Evolutionary conservation across 2,888 invertebrate species (phyloP), one percentile per base, ranked within the genome.

Genomic region (Chirona hameri): DNA sequence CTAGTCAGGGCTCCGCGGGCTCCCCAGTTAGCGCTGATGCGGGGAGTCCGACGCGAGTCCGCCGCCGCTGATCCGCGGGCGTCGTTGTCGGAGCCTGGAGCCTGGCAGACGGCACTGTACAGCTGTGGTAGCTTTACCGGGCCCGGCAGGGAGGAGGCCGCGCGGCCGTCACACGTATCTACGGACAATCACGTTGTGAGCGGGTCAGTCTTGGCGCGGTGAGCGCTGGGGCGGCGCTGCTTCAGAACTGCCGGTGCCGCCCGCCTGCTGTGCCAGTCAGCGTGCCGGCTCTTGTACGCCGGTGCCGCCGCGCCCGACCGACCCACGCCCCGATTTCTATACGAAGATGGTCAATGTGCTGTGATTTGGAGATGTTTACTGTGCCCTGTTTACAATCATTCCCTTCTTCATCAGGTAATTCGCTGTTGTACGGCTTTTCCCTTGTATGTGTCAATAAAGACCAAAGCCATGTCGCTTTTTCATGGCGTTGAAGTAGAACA

Each of bases 371-470:
- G 1, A 24, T 46, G 46, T 76, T n/a, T 76, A 46, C 24, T 39
- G 46, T 46, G 76, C 76, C 39, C 76, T 46, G 76, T 46, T 46
- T 46, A 24, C 39, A 76, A 76, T 76, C 76, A 76, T 76, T 76
- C 76, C 76, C 76, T 46, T 39, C 76, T 76, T 76, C 39, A 76
- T 76, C 76, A 76, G 76, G 76, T 76, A 27, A 76, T 9, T 76
- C 39, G 27, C 46, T 46, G 76, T 76, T 76, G 39, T 76, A 46
- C 39, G 27, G 76, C 46, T 76, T 39, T 46, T 46, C 46, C 31
- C 76, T 46, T 46, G 76, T 76, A 72, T 46, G 76, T 76, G 46
- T 46, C 76, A 76, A 76, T 76, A 76, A 39, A 76, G 46, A 76
- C 46, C 46, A 46, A 46, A 76, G 21, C 24, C 0, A 76, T 18